A percentile compares a stretch with the other conserved stretches of the same genome.
These are phyloP conservation scores for Pemphigus obesinymphae DNA, from an alignment of 1,140 invertebrate genomes.

Conservation along the genomic window DNA sequence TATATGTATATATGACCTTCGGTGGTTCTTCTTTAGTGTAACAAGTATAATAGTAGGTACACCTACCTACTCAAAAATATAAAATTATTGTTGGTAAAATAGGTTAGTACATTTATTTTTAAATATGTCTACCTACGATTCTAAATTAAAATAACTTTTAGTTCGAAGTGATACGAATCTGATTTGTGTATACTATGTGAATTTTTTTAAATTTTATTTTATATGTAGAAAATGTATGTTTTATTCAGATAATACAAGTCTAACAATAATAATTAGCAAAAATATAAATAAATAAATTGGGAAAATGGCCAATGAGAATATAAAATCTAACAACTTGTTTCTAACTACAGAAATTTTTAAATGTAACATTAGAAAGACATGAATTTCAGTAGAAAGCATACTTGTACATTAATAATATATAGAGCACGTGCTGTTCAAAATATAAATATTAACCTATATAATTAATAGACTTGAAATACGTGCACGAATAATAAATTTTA, in stretches of 20 bases:
- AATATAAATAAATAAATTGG: neutral
- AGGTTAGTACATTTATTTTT: neutral
- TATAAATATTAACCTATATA: neutral
- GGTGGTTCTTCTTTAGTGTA: too few species aligned
- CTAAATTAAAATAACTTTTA: neutral
- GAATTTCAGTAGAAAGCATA: neutral
- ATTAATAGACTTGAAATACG: neutral
- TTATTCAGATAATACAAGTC: neutral
- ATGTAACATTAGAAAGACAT: neutral
- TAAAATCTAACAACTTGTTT: neutral
- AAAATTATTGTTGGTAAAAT: neutral
- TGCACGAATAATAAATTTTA: neutral
- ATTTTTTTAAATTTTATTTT: too few species aligned
- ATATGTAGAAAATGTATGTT: neutral
- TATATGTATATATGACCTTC: too few species aligned
- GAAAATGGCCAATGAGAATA: neutral
- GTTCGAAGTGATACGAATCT: neutral
- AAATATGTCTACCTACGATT: neutral
- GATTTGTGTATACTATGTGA: neutral
- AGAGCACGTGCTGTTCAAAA: neutral
- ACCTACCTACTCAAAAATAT: too few species aligned
- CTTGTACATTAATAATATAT: neutral
- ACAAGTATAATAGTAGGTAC: too few species aligned
- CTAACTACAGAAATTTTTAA: neutral
- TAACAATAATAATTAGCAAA: neutral